Conservation (phyloP, 2,113 vertebrate species). For the Microcebus jonahi region DNA sequence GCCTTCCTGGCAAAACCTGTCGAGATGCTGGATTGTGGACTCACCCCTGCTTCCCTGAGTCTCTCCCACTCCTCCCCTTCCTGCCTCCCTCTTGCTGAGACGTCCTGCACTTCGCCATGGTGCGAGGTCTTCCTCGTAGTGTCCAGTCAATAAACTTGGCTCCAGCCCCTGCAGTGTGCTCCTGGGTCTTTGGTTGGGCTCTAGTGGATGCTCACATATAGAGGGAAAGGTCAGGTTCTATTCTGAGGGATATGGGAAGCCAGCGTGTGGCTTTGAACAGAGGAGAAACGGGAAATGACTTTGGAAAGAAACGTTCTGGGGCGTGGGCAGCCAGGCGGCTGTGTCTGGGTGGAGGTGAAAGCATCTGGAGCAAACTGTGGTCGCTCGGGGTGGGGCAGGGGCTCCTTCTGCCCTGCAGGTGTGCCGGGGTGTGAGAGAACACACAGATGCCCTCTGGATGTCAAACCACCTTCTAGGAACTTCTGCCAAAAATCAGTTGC, state of each 20-base stretch:
- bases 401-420: background rate
- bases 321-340: background rate
- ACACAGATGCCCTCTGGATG: background rate
- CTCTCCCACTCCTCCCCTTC: background rate
- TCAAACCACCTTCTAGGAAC: background rate
- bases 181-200: background rate
- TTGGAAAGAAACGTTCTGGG: background rate
- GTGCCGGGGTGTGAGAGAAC: background rate
- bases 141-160: too few relatives aligned
- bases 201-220: background rate
- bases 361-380: background rate
- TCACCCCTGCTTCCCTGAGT: background rate
- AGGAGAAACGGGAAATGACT: background rate
- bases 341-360: background rate
- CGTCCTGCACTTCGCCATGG: rapidly evolving
- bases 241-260: background rate
- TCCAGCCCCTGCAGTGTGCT: background rate
- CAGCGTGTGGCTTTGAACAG: background rate
- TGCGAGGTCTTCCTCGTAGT: background rate
- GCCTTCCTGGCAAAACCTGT: background rate
- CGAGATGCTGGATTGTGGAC: background rate
- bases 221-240: background rate
- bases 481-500: background rate
- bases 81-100: background rate
- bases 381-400: background rate